Evolutionary conservation across 1,140 invertebrate genomes (phyloP).

Genomic region (Hestina assimilis): DNA sequence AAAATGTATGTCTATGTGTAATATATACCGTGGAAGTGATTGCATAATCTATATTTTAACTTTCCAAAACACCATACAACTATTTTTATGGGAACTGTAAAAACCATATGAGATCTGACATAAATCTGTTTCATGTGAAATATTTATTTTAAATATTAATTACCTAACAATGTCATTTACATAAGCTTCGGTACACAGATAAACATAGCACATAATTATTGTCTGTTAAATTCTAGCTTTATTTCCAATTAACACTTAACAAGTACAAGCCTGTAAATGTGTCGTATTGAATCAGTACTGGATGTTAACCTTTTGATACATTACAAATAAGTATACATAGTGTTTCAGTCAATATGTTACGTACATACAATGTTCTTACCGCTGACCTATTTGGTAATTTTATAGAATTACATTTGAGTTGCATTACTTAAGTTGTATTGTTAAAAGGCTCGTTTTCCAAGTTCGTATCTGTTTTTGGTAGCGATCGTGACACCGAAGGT

Average conservation of each 20-base stretch:
- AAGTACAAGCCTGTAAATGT: not conserved
- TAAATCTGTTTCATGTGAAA: no score
- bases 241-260: slow-evolving; percentile 3
- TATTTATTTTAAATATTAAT: no score
- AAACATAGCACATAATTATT: not conserved
- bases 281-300: not conserved
- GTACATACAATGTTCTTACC: slow-evolving; percentile 1
- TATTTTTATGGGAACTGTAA: not conserved
- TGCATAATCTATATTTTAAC: not conserved
- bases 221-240: not conserved
- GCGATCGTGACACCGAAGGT: slow-evolving; percentile 46
- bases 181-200: not conserved
- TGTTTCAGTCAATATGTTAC: not conserved
- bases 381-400: slow-evolving; percentile 27
- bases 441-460: slow-evolving; percentile 39
- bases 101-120: not conserved
- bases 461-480: slow-evolving; percentile 49
- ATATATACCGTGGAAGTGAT: not conserved
- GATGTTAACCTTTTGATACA: slow-evolving; percentile 4
- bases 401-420: slow-evolving; percentile 17
- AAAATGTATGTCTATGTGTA: no score
- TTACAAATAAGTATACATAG: not conserved
- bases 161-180: no score
- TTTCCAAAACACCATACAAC: not conserved
- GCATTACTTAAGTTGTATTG: slow-evolving; percentile 25